Base-by-base conservation (phyloP, 2,113 vertebrate species). In the Sinocyclocheilus anshuiensis region DNA sequence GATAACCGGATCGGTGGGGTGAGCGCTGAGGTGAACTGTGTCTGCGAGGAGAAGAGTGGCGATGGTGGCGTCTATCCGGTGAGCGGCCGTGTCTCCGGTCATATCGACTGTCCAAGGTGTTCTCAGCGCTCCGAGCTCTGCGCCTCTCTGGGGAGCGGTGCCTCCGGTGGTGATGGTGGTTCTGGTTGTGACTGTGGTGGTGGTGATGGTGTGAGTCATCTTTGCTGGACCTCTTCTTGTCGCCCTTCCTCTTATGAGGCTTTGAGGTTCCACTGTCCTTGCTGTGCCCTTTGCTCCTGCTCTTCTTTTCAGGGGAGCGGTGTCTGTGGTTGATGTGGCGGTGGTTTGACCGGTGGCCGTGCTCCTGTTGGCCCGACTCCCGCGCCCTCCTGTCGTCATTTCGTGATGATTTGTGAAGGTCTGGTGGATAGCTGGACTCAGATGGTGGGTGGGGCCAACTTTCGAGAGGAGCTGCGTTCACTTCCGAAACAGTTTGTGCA, bases 401-500 rank as follows among this genome's bases (percentile, higher is more conserved):
- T 90, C 90, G 96, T 94, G 96, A 97, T 97, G 97, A 91, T 95
- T 95, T 96, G 94, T 96, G 95, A 95, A 96, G 93, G 92, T 97
- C 96, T 94, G 96, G 95, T 96, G 95, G 95, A 91, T 93, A 94
- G 94, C 94, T 97, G 95, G 95, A 95, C 95, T 97, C 97, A 94
- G 92, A 95, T 91, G 96, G 93, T 88, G 94, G 94, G 89, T 93
- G 93, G 91, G 90, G 91, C 90, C 92, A 93, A 90, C 93, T 94
- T 91, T 92, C 88, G 0, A 89, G 88, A 86, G 93, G 95, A 88
- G 87, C 71, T 33, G 91, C 59, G 93, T 94, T 98, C 96, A 98
- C 94, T 99, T 98, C 96, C 97, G 96, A 93, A 97, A 97, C 91
- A 94, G 96, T 97, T 97, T 97, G 97, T 96, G 97, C 93, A 95